Base-by-base conservation (phyloP, 2,888 invertebrate genomes). In the Tachina grossa region DNA sequence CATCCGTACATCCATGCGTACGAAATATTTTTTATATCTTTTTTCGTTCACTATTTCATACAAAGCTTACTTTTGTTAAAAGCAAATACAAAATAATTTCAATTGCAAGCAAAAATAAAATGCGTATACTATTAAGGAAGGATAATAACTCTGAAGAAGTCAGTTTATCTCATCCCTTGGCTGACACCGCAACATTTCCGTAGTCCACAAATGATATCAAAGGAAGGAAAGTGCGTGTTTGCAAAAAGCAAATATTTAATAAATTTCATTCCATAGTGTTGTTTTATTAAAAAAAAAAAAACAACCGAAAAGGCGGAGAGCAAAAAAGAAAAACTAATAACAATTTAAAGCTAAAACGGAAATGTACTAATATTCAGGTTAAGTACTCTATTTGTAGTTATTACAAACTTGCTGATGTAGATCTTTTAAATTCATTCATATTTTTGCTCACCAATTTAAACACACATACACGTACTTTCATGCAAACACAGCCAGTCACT, bases 211-310 rank as follows among this genome's bases (percentile, higher is more conserved):
- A 68, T 45, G 43, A 66, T 31, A 51, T 57, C 43, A 72, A 55
- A 65, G 55, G 47, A 72, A 66, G 59, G 51, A 68, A 69, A 69
- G 31, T 79, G 74, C 84, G 84, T 80, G 75, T 71, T 79, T 80
- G 49, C 63, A 68, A 79, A 75, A 43, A 57, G 69, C 65, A 71
- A 76, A 69, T 66, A 59, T 59, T 47, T 78, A 74, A 74, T 43
- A 49, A 80, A 71, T 57, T 74, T 41, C 22, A 19, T 19, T 57
- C 10, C 43, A 51, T 51, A 83, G 39, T 71, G 59, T 45, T 71
- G n/a, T n/a, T n/a, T n/a, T n/a, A n/a, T n/a, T 19, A 45, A 72
- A 14, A 43, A 55, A 41, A 82, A 72, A 19, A 11, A 22, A 61
- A 68, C 9, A 43, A 31, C 14, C 41, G 6, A 43, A 65, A 5